These are phyloP conservation scores for Geotrupes spiniger DNA, from an alignment of 2,888 invertebrate species.

Conservation along the genomic window DNA sequence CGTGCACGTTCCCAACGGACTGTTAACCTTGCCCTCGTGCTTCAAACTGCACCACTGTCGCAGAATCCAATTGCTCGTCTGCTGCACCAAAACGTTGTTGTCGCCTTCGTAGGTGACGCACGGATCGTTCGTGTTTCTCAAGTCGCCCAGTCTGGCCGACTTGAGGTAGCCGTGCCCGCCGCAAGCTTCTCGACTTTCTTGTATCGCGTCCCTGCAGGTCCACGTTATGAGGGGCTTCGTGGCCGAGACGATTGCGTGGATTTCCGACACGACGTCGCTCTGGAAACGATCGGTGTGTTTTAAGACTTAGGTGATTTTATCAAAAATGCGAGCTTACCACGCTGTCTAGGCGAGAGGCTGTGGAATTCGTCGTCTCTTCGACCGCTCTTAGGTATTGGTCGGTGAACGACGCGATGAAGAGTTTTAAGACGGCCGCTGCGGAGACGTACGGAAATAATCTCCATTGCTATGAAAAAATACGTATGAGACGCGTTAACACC, in stretches of 20 bases:
- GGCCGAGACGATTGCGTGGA: conserved; percentile 67
- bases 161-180: conserved; percentile 84
- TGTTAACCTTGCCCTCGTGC: conserved; percentile 52
- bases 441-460: conserved; percentile 74
- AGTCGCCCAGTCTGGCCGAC: conserved; percentile 79
- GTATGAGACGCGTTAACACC: too few relatives aligned
- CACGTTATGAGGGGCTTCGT: conserved; percentile 72
- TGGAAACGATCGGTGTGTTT: too few relatives aligned
- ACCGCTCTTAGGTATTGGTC: conserved; percentile 65
- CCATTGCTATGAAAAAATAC: conserved; percentile 87
- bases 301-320: neutral
- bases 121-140: conserved; percentile 85
- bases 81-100: conserved; percentile 88
- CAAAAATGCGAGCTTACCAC: conserved; percentile 41
- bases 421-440: conserved; percentile 63
- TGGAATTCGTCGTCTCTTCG: conserved; percentile 59
- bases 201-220: conserved; percentile 71
- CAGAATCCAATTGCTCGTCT: conserved; percentile 84
- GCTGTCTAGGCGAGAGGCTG: conserved; percentile 34
- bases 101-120: conserved; percentile 95
- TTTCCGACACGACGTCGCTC: conserved; percentile 67
- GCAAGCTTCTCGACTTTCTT: conserved; percentile 83
- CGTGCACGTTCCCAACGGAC: conserved; percentile 69
- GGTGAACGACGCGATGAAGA: conserved; percentile 65
- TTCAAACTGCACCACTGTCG: conserved; percentile 60